Evolutionary conservation across 2,888 invertebrate genomes (phyloP).

Genomic region (Ennomos fuscantarius): DNA sequence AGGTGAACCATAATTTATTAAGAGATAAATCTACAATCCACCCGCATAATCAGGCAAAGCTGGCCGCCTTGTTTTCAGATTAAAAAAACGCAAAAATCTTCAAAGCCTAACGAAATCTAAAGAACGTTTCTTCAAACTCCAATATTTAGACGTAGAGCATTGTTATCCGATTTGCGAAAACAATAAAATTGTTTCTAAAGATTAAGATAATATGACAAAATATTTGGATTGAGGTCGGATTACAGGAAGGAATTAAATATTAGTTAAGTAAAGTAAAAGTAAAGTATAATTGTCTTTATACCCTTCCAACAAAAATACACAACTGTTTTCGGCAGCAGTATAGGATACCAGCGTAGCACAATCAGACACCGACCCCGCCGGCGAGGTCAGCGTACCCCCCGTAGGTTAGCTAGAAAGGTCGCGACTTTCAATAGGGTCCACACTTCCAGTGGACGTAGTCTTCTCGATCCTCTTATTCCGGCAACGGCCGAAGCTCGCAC

Average conservation of each 20-base stretch:
- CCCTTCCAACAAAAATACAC: too few relatives aligned
- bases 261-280: too few relatives aligned
- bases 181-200: slow-evolving; percentile 1
- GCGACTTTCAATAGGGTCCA: too few relatives aligned
- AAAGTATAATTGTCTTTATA: too few relatives aligned
- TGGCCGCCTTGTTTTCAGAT: slow-evolving; percentile 1
- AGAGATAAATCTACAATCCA: background rate
- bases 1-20: background rate
- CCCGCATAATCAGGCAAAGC: slow-evolving; percentile 16
- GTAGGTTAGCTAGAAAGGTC: too few relatives aligned
- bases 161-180: slow-evolving; percentile 18
- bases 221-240: slow-evolving; percentile 12
- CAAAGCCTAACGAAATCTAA: background rate
- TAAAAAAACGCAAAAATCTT: slow-evolving; percentile 2
- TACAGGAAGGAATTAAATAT: background rate
- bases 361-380: too few relatives aligned
- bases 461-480: too few relatives aligned
- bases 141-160: background rate
- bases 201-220: slow-evolving; percentile 19
- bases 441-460: too few relatives aligned
- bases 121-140: slow-evolving; percentile 1
- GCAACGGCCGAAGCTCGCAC: too few relatives aligned
- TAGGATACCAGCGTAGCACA: too few relatives aligned
- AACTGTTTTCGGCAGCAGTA: too few relatives aligned
- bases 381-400: too few relatives aligned